Conservation (phyloP, 2,797 vertebrate genomes). For the Melanotaenia nigrans region DNA sequence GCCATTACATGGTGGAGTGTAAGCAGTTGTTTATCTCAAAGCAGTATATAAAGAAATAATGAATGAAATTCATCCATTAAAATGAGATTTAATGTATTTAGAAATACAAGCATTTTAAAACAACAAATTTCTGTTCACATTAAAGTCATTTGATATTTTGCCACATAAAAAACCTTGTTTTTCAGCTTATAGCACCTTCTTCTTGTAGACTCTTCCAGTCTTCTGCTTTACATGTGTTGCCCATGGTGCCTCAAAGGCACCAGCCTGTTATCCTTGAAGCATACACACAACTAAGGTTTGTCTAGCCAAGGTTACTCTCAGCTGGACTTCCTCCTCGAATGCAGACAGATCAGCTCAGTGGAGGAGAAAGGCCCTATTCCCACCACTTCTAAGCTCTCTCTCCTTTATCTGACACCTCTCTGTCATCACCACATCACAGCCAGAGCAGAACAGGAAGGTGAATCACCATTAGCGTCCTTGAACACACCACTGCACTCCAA, state of each 20-base stretch:
- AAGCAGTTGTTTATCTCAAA: too few relatives aligned
- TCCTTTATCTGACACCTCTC: slow-evolving; percentile 30
- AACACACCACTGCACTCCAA: slow-evolving; percentile 49
- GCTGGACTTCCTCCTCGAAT: slow-evolving; percentile 19
- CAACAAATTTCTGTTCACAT: too few relatives aligned
- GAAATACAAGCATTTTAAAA: neutral
- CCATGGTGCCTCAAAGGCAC: neutral
- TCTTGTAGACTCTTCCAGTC: too few relatives aligned
- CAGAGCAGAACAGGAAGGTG: slow-evolving; percentile 48
- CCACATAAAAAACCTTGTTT: too few relatives aligned
- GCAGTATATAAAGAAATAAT: too few relatives aligned
- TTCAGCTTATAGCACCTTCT: too few relatives aligned
- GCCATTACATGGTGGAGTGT: too few relatives aligned
- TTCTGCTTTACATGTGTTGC: neutral
- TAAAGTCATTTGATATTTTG: too few relatives aligned
- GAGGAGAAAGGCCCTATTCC: slow-evolving; percentile 36
- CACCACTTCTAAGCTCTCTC: slow-evolving; percentile 5
- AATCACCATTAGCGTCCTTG: slow-evolving; percentile 45
- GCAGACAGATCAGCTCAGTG: slow-evolving; percentile 31
- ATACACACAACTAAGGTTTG: slow-evolving; percentile 23
- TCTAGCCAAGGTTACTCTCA: slow-evolving; percentile 20
- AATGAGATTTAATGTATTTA: neutral
- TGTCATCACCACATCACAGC: slow-evolving; percentile 27
- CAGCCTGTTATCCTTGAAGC: slow-evolving; percentile 1
- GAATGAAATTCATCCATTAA: neutral